Evolutionary conservation across 1,140 invertebrate genomes (phyloP), one percentile per base, ranked within the genome.

Genomic region (Drosophila serrata): DNA sequence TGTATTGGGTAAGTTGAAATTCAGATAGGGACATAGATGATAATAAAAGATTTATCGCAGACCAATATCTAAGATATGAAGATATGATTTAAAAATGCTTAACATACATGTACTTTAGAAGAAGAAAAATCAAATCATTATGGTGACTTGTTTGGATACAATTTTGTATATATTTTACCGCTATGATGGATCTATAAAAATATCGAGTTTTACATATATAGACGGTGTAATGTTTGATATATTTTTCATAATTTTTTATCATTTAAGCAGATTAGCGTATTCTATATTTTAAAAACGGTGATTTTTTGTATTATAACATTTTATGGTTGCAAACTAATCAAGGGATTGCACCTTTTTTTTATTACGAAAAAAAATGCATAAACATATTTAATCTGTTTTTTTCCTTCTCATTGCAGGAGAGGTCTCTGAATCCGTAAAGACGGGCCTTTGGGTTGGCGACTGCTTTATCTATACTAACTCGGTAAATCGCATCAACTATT

Each of bases 401-500:
- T 24, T 72, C 63, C 63, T 92, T 93, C 11, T 13, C 6, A 15
- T 45, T 76, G 5, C 51, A 92, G 91, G 91, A 17, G 98, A 99
- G 93, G 96, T 99, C 58, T 96, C 96, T 70, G 99, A 99, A 93
- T 94, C 95, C 12, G 98, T 99, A 0, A 98, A 98, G 91, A 99
- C 99, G 4, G 99, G 98, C 12, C 93, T 99, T 12, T 99, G 99
- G 99, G 97, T 99, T 39, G 99, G 99, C 6, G 99, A 99, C 93
- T 99, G 99, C 93, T 99, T 99, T 92, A 99, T 99, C 69, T 99
- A 99, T 93, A 99, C 99, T 0, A 99, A 99, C 93, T 96, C 97
- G 57, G 96, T 99, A 1, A 99, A 99, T 93, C 95, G 99, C 60
- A 96, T 99, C 15, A 99, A 99, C 93, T 99, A 99, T 92, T 99